phyloP scores from a whole-genome alignment of 2,888 invertebrate species.

The Dinocampus coccinellae region DNA sequence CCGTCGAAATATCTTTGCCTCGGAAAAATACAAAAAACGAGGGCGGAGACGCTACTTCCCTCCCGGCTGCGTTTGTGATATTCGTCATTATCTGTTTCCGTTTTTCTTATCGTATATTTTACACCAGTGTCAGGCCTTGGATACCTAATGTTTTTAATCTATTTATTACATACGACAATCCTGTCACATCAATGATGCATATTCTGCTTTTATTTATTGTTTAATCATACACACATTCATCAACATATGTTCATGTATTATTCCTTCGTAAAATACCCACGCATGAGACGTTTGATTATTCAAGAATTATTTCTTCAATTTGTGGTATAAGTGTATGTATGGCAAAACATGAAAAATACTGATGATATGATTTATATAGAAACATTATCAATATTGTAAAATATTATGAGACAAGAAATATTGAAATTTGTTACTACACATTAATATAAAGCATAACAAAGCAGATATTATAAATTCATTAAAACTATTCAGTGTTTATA shows the following conservation, averaged over 20 bases:
- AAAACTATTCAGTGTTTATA: neutral
- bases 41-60: conserved; percentile 65
- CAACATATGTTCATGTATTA: neutral
- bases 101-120: conserved; percentile 55
- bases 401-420: neutral
- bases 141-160: conserved; percentile 26
- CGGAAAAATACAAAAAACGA: conserved; percentile 42
- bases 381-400: no score
- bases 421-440: neutral
- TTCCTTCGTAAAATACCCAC: no score
- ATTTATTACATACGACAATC: conserved; percentile 1
- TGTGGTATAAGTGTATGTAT: no score
- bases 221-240: neutral
- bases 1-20: conserved; percentile 14
- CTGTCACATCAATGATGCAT: neutral
- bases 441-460: neutral
- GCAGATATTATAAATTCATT: neutral
- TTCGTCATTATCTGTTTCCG: conserved; percentile 66
- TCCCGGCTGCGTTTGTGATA: conserved; percentile 53
- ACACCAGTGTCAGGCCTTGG: conserved; percentile 55
- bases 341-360: no score
- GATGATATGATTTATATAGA: no score
- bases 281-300: no score
- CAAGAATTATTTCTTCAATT: no score
- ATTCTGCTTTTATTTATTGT: neutral